Conservation (phyloP, 2,797 vertebrate genomes). For the Antennarius maculatus region DNA sequence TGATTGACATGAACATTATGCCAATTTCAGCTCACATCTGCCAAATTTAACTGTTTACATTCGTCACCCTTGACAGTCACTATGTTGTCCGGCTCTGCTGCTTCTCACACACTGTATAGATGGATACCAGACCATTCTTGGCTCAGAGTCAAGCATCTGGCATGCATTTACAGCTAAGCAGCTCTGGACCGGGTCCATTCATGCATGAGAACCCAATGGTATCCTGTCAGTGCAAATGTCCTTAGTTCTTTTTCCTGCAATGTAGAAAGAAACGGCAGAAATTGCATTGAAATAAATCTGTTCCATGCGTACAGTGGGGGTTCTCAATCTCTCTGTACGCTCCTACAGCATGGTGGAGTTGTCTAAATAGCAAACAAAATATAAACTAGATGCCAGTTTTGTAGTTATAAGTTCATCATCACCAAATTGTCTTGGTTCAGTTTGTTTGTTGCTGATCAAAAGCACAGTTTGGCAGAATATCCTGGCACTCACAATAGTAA, state of each 20-base stretch:
- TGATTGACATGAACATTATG: neutral
- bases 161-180: slow-evolving; percentile 39
- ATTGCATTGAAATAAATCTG: neutral
- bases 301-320: no score
- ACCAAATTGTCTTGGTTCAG: neutral
- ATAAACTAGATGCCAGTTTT: neutral
- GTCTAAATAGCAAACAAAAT: neutral
- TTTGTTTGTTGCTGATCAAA: neutral
- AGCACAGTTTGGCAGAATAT: neutral
- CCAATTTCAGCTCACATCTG: slow-evolving; percentile 1
- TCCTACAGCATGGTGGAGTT: neutral
- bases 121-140: slow-evolving; percentile 11
- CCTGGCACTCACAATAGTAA: neutral
- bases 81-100: slow-evolving; percentile 15
- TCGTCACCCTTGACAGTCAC: slow-evolving; percentile 9
- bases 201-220: slow-evolving; percentile 38
- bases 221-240: slow-evolving; percentile 36
- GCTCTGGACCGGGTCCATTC: slow-evolving; percentile 28
- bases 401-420: neutral
- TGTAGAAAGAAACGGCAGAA: slow-evolving; percentile 14
- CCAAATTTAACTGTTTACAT: slow-evolving; percentile 7
- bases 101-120: slow-evolving; percentile 8
- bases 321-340: neutral
- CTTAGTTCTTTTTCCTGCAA: slow-evolving; percentile 4
- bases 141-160: slow-evolving; percentile 43